phyloP scores from a whole-genome alignment of 2,797 vertebrate species.

The Halcyon leucocephala region DNA sequence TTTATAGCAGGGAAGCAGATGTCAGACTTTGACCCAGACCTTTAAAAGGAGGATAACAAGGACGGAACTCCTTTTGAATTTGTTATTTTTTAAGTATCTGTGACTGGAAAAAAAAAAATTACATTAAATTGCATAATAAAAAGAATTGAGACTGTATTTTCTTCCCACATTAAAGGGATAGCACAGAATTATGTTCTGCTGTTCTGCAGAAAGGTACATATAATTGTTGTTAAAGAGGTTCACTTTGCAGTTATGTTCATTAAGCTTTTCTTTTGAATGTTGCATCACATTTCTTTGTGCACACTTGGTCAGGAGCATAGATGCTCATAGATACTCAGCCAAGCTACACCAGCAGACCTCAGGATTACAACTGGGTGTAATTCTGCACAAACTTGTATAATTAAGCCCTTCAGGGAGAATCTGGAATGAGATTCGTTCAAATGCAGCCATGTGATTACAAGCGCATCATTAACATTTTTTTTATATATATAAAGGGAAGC shows the following conservation, averaged over 20 bases:
- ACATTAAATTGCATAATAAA: background rate
- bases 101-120: background rate
- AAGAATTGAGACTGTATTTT: background rate
- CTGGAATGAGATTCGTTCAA: conserved; percentile 4
- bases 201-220: background rate
- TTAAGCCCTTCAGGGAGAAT: conserved; percentile 25
- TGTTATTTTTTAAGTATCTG: background rate
- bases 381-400: conserved; percentile 20
- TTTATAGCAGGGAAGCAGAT: background rate
- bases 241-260: background rate
- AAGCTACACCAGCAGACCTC: background rate
- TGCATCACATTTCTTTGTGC: background rate
- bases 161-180: background rate
- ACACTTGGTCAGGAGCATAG: background rate
- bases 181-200: background rate
- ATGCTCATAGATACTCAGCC: background rate
- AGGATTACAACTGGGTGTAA: background rate
- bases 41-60: background rate
- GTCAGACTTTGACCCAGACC: background rate
- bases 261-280: background rate
- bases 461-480: conserved; percentile 7
- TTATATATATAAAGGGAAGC: background rate
- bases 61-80: background rate
- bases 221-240: background rate
- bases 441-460: conserved; percentile 12